These are phyloP conservation scores for Rhabdomys dilectus DNA, from an alignment of 2,113 vertebrate genomes.

Conservation along the genomic window DNA sequence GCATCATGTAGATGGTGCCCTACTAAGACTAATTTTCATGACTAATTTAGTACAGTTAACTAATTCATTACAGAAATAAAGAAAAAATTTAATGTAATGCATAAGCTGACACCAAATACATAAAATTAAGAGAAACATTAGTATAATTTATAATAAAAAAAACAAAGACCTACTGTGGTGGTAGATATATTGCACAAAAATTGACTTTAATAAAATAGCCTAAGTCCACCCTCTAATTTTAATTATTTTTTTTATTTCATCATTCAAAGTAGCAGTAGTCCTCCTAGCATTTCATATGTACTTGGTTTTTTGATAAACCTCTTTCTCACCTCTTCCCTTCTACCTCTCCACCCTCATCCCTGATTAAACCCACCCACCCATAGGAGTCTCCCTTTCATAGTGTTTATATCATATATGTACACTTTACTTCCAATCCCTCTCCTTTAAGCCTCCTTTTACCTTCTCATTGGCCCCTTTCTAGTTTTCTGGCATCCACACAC, in stretches of 20 bases:
- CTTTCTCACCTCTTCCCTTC: background rate
- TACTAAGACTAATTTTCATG: background rate
- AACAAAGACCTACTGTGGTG: background rate
- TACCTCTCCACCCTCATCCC: background rate
- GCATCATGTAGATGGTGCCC: background rate
- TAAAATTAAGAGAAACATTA: background rate
- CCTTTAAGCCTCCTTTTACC: background rate
- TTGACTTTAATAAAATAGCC: background rate
- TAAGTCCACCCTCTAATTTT: background rate
- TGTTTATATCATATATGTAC: background rate
- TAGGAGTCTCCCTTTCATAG: background rate
- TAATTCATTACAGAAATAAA: background rate
- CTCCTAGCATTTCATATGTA: background rate
- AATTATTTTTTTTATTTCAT: background rate
- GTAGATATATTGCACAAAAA: background rate
- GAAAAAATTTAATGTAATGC: background rate
- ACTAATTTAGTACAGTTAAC: background rate
- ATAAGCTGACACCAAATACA: background rate
- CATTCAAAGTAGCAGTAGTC: background rate
- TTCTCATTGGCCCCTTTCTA: background rate
- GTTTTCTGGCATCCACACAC: background rate
- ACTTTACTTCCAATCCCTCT: background rate
- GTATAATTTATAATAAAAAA: background rate
- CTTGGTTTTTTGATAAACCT: background rate
- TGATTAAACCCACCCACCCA: background rate